Conservation (phyloP, 2,888 invertebrate genomes). For the Brachylomia viminalis region DNA sequence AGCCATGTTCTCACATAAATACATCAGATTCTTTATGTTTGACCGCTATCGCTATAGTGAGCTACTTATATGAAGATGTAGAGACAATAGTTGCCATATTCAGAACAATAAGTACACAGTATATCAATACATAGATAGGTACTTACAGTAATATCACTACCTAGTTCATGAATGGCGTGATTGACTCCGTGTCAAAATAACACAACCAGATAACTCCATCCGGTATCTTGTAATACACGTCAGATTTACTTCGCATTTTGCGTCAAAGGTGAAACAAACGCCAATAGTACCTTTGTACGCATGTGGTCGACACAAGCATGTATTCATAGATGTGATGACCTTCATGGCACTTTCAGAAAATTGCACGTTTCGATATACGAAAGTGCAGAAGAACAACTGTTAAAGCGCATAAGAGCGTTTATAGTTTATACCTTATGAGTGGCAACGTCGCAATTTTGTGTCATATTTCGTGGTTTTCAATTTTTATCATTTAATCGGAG, state of each 20-base stretch:
- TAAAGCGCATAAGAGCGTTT: too few species aligned
- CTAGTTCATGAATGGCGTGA: neutral
- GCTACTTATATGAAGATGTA: neutral
- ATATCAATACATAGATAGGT: neutral
- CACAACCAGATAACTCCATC: neutral
- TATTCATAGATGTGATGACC: neutral
- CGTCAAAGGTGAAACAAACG: slow-evolving; percentile 14
- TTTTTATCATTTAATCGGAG: too few species aligned
- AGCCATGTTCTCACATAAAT: neutral
- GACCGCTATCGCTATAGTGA: neutral
- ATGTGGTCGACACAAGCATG: neutral
- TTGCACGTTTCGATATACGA: neutral
- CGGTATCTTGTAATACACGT: neutral
- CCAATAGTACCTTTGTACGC: neutral
- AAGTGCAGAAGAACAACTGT: neutral
- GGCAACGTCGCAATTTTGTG: too few species aligned
- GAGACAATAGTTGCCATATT: neutral
- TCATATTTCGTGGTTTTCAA: too few species aligned
- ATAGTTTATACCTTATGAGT: too few species aligned
- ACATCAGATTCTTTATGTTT: neutral
- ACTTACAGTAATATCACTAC: neutral
- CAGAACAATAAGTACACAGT: neutral
- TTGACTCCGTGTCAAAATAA: slow-evolving; percentile 9
- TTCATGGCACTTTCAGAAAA: slow-evolving; percentile 9
- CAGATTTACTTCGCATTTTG: neutral